Evolutionary conservation across 2,113 vertebrate species (phyloP), one percentile per base, ranked within the genome.

Genomic region (Protomyctophum bolini): DNA sequence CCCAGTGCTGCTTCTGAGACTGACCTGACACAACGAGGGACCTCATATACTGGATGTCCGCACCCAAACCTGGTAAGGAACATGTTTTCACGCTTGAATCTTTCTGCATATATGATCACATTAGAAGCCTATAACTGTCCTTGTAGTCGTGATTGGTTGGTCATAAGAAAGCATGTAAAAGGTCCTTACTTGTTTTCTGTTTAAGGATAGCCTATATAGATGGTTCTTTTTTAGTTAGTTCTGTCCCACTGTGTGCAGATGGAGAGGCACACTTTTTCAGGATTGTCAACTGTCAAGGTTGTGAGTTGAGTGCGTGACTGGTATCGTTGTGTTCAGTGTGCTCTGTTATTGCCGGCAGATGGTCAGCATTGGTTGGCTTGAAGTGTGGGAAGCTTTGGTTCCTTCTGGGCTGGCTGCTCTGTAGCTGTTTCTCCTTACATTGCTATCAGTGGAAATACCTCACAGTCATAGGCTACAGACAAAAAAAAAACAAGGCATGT

Each of bases 51-150:
- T 90, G 76, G 79, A 88, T 84, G 80, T 81, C 79, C 85, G 74
- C 74, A 51, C 63, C 58, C 47, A 62, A 58, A 73, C 49, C 75
- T 6, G 89, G 91, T 92, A 87, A 64, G 85, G 71, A 65, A 21
- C 21, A 21, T 21, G 45, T 28, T 66, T 71, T 8, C 15, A 59
- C 3, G 10, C 11, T 47, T 9, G 61, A 58, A 7, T 55, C 28
- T 72, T 29, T 68, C 48, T 55, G 33, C 33, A 14, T 21, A n/a
- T 21, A 61, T 4, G 12, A 52, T 8, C 50, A 41, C 33, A 41
- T 41, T 41, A 4, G 33, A 41, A 41, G 33, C 33, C 33, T 46
- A 41, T 46, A 41, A 63, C 41, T 56, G n/a, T 65, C 7, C 46
- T 41, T 58, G 2, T 66, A 15, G 28, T 3, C 45, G 2, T 54